Conservation (phyloP, 2,797 vertebrate species). For the Chrysocyon brachyurus region DNA sequence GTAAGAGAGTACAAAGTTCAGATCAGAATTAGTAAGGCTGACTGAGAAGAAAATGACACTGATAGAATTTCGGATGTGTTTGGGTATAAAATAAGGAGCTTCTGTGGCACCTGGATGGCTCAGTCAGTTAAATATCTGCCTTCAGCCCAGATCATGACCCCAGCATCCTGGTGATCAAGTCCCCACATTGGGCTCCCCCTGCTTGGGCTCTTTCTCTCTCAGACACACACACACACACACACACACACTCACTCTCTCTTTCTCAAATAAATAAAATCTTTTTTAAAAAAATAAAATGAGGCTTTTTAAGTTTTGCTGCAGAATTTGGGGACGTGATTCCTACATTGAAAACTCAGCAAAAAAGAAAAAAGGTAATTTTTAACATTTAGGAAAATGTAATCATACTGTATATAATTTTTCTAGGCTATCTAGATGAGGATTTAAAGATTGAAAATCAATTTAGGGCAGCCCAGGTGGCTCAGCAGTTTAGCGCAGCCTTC, state of each 20-base stretch:
- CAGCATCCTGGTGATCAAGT: background rate
- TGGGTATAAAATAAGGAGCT: background rate
- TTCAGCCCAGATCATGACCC: background rate
- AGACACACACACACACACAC: too few relatives aligned
- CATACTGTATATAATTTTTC: background rate
- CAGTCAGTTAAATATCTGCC: background rate
- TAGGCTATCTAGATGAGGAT: background rate
- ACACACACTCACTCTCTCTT: background rate
- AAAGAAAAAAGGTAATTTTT: background rate
- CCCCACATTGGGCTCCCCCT: background rate
- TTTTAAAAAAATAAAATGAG: background rate
- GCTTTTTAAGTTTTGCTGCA: background rate
- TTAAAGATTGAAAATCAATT: background rate
- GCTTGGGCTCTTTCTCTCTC: background rate
- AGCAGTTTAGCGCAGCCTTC: too few relatives aligned
- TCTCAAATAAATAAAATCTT: background rate
- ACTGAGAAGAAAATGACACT: background rate
- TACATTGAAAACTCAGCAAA: slow-evolving; percentile 11
- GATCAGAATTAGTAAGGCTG: background rate
- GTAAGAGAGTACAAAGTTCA: background rate
- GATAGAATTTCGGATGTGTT: background rate
- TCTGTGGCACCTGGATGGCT: background rate
- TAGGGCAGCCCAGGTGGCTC: too few relatives aligned
- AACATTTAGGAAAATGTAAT: background rate
- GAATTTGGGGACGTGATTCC: background rate